Evolutionary conservation across 1,140 invertebrate genomes (phyloP).

Genomic region (Zaprionus nigranus): DNA sequence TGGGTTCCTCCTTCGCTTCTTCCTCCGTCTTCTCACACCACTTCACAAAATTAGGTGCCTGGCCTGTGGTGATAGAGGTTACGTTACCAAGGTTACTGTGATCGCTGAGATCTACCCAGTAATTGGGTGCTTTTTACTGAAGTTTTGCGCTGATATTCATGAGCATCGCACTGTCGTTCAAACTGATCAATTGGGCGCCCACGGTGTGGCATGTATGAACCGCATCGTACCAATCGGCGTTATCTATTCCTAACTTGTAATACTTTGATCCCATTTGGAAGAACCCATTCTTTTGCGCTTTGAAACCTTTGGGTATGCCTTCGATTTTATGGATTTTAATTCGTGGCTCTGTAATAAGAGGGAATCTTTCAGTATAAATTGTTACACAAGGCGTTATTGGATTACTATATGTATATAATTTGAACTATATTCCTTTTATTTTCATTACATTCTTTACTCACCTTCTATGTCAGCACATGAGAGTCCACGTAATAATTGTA

Average conservation of each 20-base stretch:
- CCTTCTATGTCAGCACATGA: not conserved
- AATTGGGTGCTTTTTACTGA: not conserved
- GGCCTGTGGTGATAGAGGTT: conserved; percentile 19
- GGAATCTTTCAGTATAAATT: not conserved
- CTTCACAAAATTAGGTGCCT: not conserved
- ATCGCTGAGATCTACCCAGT: conserved; percentile 28
- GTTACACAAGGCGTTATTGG: no score
- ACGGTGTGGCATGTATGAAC: conserved; percentile 2
- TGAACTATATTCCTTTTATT: not conserved
- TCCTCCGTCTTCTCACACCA: conserved; percentile 6
- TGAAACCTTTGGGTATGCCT: not conserved
- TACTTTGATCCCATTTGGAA: conserved; percentile 3
- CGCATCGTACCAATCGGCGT: conserved; percentile 5
- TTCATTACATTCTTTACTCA: not conserved
- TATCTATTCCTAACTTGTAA: not conserved
- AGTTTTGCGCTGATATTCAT: not conserved
- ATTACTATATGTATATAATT: no score
- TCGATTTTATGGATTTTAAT: not conserved
- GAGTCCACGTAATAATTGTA: not conserved
- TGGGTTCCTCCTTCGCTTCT: not conserved
- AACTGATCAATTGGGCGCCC: conserved; percentile 15
- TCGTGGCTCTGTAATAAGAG: not conserved
- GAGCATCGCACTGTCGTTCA: not conserved
- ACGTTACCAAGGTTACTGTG: not conserved
- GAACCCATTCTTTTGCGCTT: not conserved